Evolutionary conservation across 2,888 invertebrate genomes (phyloP).

Genomic region (Gari tellinella): DNA sequence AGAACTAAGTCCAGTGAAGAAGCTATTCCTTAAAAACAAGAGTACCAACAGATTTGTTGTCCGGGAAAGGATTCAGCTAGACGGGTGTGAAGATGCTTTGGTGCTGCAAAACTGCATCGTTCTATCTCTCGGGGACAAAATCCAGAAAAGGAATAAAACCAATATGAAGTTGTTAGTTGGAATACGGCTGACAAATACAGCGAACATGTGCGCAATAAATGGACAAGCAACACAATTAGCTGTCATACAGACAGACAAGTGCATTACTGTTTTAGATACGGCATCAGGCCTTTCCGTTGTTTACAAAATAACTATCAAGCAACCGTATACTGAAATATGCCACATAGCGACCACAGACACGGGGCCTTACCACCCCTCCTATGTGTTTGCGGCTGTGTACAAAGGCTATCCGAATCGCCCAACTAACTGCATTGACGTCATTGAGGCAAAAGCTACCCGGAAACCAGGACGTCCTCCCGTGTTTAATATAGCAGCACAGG

Average conservation of each 20-base stretch:
- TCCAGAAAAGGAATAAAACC: constrained; percentile 50
- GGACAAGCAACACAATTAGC: constrained; percentile 39
- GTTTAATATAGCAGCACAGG: constrained; percentile 26
- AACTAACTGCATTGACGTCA: constrained; percentile 41
- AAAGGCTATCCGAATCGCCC: constrained; percentile 36
- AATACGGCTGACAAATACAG: constrained; percentile 41
- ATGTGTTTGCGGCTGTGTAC: constrained; percentile 47
- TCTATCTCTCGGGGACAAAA: constrained; percentile 30
- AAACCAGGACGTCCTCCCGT: constrained; percentile 49
- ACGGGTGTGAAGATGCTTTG: constrained; percentile 50
- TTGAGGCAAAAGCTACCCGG: constrained; percentile 40
- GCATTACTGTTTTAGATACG: constrained; percentile 47
- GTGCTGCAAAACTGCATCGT: constrained; percentile 42
- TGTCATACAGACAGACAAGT: constrained; percentile 40
- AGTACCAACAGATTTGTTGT: constrained; percentile 41
- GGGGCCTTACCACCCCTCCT: constrained; percentile 49
- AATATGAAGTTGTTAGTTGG: constrained; percentile 38
- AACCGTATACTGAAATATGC: constrained; percentile 45
- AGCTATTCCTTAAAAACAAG: constrained; percentile 42
- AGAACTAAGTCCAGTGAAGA: constrained; percentile 22
- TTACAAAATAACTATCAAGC: constrained; percentile 39
- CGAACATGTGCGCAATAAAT: constrained; percentile 45
- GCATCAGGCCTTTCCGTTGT: constrained; percentile 35
- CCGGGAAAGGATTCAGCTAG: constrained; percentile 40
- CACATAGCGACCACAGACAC: constrained; percentile 39